Percentiles rank a stretch among this genome's conserved stretches.
These are phyloP conservation scores for Sprattus sprattus DNA, from an alignment of 2,113 vertebrate genomes.

Conservation along the genomic window DNA sequence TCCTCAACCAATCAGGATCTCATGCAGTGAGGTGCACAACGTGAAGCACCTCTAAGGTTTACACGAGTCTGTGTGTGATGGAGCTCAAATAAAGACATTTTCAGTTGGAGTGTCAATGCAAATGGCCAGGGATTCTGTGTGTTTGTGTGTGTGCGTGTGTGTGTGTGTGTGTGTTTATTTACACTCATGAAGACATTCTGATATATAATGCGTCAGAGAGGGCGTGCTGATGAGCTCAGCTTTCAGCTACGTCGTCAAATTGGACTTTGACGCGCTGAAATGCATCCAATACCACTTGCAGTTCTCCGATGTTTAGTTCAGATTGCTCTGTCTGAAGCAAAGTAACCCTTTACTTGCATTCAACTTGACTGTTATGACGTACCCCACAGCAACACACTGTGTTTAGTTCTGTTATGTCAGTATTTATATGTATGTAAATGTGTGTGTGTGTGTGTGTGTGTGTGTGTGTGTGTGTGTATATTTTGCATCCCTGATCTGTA, in stretches of 20 bases:
- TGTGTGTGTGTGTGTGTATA: not conserved
- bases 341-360: not conserved
- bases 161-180: not conserved
- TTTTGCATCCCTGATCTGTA: not conserved
- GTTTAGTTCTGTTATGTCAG: no score
- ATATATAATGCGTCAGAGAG: not conserved
- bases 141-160: not conserved
- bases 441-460: not conserved
- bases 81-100: not conserved
- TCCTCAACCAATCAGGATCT: not conserved
- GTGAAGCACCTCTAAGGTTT: not conserved
- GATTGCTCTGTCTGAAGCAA: not conserved
- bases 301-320: not conserved
- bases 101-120: no score
- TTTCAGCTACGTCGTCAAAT: not conserved
- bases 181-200: not conserved
- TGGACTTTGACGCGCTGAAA: not conserved
- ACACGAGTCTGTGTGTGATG: not conserved
- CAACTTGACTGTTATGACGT: not conserved
- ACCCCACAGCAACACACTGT: no score
- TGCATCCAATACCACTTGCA: not conserved
- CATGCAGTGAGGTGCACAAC: not conserved
- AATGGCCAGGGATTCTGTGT: no score
- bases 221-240: not conserved
- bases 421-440: not conserved